These are phyloP conservation scores for Amaurobius ferox DNA, from an alignment of 2,888 invertebrate genomes.

Conservation along the genomic window DNA sequence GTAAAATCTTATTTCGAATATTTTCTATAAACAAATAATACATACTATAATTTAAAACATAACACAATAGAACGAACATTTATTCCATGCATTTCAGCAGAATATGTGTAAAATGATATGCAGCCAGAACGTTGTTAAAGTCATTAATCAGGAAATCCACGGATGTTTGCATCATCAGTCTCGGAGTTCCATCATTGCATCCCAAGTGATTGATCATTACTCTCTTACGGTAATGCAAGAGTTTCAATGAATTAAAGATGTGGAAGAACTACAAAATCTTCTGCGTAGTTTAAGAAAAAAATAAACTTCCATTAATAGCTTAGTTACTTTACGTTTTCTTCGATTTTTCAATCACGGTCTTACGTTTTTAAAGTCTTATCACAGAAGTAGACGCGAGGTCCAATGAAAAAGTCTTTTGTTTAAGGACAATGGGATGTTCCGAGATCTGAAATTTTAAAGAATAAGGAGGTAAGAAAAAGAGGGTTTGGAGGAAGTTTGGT, in stretches of 20 bases:
- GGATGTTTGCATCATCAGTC: neutral
- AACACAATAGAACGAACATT: no score
- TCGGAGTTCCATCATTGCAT: neutral
- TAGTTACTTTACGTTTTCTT: slow-evolving; percentile 1
- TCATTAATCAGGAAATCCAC: neutral
- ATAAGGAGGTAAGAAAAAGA: neutral
- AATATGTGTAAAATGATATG: no score
- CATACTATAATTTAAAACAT: no score
- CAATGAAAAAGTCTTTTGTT: neutral
- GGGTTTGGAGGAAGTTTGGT: neutral
- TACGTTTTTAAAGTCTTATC: neutral
- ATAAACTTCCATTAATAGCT: neutral
- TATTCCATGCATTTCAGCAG: no score
- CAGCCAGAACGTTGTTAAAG: no score
- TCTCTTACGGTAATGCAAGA: slow-evolving; percentile 5
- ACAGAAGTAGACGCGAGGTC: neutral
- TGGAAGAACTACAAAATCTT: neutral
- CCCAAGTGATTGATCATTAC: neutral
- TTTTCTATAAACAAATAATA: no score
- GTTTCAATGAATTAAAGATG: neutral
- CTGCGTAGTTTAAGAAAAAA: neutral
- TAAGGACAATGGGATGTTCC: neutral
- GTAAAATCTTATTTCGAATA: no score
- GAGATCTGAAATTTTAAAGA: neutral
- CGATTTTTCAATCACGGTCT: neutral